Conservation (phyloP, 2,797 vertebrate species). For the Zalophus californianus region DNA sequence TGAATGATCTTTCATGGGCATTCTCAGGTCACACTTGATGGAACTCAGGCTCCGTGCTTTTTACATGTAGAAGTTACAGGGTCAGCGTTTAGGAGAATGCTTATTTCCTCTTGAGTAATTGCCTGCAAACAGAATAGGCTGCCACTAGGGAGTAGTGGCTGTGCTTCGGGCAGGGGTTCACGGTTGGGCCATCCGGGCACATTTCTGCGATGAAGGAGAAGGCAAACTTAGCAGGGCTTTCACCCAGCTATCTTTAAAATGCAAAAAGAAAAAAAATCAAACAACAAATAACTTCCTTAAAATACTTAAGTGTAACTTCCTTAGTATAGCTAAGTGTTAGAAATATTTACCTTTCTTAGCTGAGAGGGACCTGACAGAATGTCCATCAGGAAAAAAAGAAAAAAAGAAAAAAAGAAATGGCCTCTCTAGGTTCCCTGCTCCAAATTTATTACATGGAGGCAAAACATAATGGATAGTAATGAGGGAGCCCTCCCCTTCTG, state of each 20-base stretch:
- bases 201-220: background rate
- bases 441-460: background rate
- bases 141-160: background rate
- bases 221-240: background rate
- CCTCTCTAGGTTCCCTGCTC: background rate
- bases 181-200: background rate
- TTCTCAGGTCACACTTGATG: background rate
- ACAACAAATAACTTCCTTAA: constrained; percentile 4
- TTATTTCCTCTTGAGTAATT: background rate
- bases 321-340: background rate
- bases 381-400: background rate
- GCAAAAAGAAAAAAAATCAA: background rate
- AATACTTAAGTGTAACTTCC: background rate
- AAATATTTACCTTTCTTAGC: constrained; percentile 37
- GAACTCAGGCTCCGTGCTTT: background rate
- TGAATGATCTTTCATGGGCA: background rate
- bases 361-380: background rate
- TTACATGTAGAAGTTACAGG: background rate
- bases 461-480: background rate
- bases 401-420: background rate
- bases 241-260: background rate
- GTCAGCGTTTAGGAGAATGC: background rate
- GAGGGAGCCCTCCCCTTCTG: background rate
- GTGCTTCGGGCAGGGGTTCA: background rate
- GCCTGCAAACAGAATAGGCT: background rate